Base-by-base conservation (phyloP, 2,888 invertebrate genomes). In the Perizoma flavofasciatum region DNA sequence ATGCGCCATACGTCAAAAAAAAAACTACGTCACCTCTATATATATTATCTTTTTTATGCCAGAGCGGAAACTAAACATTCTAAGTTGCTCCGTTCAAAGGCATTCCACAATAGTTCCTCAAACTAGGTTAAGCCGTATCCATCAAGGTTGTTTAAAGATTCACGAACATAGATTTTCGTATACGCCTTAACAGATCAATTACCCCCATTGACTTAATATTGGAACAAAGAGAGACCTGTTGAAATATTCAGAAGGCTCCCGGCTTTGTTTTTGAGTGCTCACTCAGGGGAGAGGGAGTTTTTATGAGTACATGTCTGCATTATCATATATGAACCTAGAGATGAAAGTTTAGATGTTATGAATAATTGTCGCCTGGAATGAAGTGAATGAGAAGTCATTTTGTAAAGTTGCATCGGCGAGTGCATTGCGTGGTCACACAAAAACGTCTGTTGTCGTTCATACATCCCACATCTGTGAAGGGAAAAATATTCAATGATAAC, bases 141-240 rank as follows among this genome's bases (percentile, higher is more conserved):
- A 71, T 68, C 67, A 75, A 66, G 70, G 69, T 74, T 78, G 68
- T 74, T 84, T 73, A 84, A 78, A 83, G 71, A 83, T 84, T 82
- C 76, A 83, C 75, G 53, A 56, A 72, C 70, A 76, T 81, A 78
- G 78, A 82, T 82, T 78, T 77, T 78, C 78, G 78, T 74, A 77
- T 73, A 72, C 74, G 77, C 79, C 78, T 84, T 82, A 85, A 83
- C 85, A 86, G 90, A 89, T 90, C 90, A 90, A 92, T 92, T 91
- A 92, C 90, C 88, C 77, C 81, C 88, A 89, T 89, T 89, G 89
- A 90, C 90, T 92, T 92, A 90, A 90, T 91, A 88, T 89, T 88
- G 83, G 72, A 75, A 85, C 86, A 87, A 88, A 89, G 88, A 82
- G 86, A 86, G 86, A 84, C 83, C 85, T 86, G 79, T 85, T 91